A percentile compares a stretch with the other conserved stretches of the same genome.
phyloP scores from a whole-genome alignment of 2,888 invertebrate genomes.

The Andrena trimmerana region DNA sequence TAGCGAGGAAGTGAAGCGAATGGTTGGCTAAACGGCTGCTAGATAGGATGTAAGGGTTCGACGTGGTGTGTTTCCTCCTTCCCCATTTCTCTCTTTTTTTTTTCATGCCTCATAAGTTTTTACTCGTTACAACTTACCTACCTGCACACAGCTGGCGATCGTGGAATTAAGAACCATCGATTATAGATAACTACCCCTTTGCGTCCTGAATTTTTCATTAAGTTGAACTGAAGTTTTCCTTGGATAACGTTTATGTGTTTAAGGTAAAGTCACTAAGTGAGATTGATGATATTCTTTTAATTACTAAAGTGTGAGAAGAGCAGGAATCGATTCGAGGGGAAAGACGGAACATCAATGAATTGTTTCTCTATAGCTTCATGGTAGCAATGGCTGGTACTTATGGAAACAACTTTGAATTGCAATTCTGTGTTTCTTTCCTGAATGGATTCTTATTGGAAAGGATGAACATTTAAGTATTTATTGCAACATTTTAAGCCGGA shows the following conservation, averaged over 20 bases:
- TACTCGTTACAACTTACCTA: slow-evolving; percentile 41
- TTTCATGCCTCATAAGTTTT: slow-evolving; percentile 23
- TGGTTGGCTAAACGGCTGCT: slow-evolving; percentile 58
- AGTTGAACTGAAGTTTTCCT: background rate
- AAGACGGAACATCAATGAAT: background rate
- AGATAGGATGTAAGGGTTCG: slow-evolving; percentile 35
- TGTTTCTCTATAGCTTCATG: background rate
- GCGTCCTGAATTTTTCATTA: slow-evolving; percentile 13
- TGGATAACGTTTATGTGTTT: background rate
- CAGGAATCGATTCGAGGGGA: background rate
- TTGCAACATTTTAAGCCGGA: no score
- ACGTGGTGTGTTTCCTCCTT: slow-evolving; percentile 28
- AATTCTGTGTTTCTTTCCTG: no score
- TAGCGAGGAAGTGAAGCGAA: slow-evolving; percentile 46
- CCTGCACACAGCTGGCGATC: slow-evolving; percentile 43
- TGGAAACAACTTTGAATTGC: no score
- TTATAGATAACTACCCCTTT: slow-evolving; percentile 38
- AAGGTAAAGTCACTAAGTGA: background rate
- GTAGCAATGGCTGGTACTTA: no score
- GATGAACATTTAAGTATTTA: background rate
- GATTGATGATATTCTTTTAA: background rate
- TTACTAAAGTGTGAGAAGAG: background rate
- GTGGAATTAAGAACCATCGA: slow-evolving; percentile 43
- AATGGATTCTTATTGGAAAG: background rate
- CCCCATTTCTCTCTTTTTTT: background rate